These are phyloP conservation scores for Drosophila pseudotakahashii DNA, from an alignment of 2,888 invertebrate genomes.

Conservation along the genomic window DNA sequence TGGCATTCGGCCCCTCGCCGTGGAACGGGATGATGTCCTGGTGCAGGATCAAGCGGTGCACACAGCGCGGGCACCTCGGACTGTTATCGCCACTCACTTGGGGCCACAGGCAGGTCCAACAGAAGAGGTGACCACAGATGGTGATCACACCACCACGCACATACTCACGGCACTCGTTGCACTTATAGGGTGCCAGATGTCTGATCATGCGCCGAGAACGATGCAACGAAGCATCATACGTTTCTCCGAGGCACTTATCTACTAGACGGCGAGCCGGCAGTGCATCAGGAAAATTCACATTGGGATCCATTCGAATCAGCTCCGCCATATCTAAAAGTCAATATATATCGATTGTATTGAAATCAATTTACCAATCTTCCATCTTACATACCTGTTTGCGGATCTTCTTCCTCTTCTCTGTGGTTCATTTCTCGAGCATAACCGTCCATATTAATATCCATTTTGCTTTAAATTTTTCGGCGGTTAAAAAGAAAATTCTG, in stretches of 20 bases:
- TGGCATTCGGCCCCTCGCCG: conserved; percentile 44
- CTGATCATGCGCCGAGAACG: background rate
- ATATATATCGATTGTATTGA: too few species aligned
- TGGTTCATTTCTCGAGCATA: too few species aligned
- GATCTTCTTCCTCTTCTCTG: background rate
- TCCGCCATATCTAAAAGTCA: background rate
- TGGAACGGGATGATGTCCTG: conserved; percentile 59
- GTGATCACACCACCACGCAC: conserved; percentile 53
- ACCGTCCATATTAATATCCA: too few species aligned
- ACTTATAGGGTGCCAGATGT: conserved; percentile 15
- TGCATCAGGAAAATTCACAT: background rate
- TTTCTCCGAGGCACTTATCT: too few species aligned
- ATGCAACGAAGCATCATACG: too few species aligned
- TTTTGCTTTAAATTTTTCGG: background rate
- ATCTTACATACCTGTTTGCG: too few species aligned
- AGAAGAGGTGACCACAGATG: conserved; percentile 63
- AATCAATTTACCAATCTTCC: background rate
- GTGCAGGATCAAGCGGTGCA: conserved; percentile 41
- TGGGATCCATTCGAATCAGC: background rate
- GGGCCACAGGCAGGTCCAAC: conserved; percentile 64
- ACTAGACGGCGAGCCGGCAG: too few species aligned
- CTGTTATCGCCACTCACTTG: background rate
- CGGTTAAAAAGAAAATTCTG: background rate
- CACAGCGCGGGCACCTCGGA: conserved; percentile 49
- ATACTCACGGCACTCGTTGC: conserved; percentile 41